Percentiles rank a stretch among this genome's conserved stretches.
Conservation (phyloP, 2,113 vertebrate species). For the Colistium nudipinnis region DNA sequence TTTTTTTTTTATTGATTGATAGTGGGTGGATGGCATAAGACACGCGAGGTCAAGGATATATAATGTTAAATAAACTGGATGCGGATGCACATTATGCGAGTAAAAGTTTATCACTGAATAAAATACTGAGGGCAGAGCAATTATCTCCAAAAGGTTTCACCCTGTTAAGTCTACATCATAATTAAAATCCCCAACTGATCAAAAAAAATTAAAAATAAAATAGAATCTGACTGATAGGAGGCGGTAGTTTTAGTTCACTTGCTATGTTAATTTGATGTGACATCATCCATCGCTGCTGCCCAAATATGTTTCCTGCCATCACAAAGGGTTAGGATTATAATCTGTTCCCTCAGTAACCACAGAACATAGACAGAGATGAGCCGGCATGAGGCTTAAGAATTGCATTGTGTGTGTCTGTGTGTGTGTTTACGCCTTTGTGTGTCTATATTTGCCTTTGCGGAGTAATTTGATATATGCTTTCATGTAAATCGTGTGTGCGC, state of each 20-base stretch:
- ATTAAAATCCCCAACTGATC: neutral
- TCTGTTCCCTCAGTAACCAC: slow-evolving; percentile 38
- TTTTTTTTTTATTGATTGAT: too few species aligned
- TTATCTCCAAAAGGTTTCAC: neutral
- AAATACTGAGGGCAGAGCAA: neutral
- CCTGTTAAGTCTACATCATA: neutral
- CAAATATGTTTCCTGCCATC: slow-evolving; percentile 47
- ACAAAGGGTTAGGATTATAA: slow-evolving; percentile 26
- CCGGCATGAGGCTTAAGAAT: slow-evolving; percentile 21
- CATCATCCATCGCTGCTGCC: slow-evolving; percentile 38
- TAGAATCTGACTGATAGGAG: neutral
- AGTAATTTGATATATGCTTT: slow-evolving; percentile 9
- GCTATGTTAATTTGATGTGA: slow-evolving; percentile 13
- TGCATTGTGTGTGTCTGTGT: neutral
- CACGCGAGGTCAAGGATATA: neutral
- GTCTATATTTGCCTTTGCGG: slow-evolving; percentile 23
- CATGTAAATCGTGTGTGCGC: slow-evolving; percentile 15
- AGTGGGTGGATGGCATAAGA: too few species aligned
- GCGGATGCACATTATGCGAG: neutral
- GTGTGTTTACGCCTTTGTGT: neutral
- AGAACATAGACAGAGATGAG: slow-evolving; percentile 23
- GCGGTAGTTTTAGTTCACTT: slow-evolving; percentile 12
- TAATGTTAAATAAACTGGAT: too few species aligned
- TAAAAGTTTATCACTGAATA: neutral
- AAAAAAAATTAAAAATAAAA: neutral